Base-by-base conservation (phyloP, 2,113 vertebrate species). In the Psilopsiagon aurifrons region DNA sequence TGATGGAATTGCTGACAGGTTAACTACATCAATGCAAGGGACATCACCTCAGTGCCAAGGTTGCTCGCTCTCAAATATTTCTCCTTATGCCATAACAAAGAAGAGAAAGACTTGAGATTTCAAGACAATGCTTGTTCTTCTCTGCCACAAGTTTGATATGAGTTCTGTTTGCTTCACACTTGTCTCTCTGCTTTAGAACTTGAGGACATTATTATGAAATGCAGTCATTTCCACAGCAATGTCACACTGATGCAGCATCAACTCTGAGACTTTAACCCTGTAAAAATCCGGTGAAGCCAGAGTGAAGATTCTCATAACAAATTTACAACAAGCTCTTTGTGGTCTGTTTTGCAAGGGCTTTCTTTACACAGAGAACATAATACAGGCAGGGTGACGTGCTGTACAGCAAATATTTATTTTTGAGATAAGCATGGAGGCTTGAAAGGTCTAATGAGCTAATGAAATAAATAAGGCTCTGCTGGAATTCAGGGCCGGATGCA, bases 391-490 rank as follows among this genome's bases (percentile, higher is more conserved):
- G 17, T 83, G 91, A 92, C 64, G 6, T 90, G n/a, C 52, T 90
- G 63, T 80, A 85, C 81, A 63, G 74, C 71, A 88, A 91, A 51
- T 80, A 92, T 88, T 95, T 96, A 88, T 54, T 97, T 95, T 94
- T 69, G 77, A 95, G 90, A 96, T 79, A 94, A 80, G 92, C 70
- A 17, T 47, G 44, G 81, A 91, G 19, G 82, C 64, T 86, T 95
- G 84, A 86, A 95, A 95, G 27, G 67, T 55, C 74, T 93, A 93
- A 81, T 79, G 83, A 89, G 35, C 73, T 93, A 94, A 96, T 73
- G 90, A 97, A 97, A 95, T 95, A 95, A 97, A 96, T 87, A 88
- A 93, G 52, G 13, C 47, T 89, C 27, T 88, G 68, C 54, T 95
- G 64, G 82, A 94, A 91, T 87, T 83, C 81, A 75, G 74, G 86